Evolutionary conservation across 53 echinoderm and acorn worm species (phyloP).

Genomic region (Crossaster papposus): DNA sequence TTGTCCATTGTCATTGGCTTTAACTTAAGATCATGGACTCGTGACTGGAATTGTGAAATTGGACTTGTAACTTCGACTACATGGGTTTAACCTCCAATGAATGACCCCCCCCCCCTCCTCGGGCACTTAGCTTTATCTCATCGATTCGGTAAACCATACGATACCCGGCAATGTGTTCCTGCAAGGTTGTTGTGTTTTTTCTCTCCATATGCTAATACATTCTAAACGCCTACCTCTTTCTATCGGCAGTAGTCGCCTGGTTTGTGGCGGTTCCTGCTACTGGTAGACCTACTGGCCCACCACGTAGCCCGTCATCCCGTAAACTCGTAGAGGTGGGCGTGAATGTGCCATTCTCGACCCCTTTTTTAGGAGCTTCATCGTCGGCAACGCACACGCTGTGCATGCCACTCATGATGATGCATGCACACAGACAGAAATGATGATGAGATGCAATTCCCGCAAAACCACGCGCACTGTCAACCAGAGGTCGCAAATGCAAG

Average conservation of each 20-base stretch:
- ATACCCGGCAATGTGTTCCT: not conserved
- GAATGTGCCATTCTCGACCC: not conserved
- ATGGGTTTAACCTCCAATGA: too few species aligned
- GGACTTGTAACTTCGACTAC: too few species aligned
- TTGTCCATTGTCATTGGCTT: too few species aligned
- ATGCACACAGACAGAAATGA: not conserved
- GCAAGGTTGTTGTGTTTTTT: not conserved
- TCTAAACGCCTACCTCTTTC: not conserved
- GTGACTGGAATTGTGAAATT: too few species aligned
- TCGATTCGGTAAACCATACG: not conserved
- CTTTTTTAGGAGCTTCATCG: not conserved
- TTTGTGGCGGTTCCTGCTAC: not conserved
- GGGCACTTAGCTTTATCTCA: too few species aligned
- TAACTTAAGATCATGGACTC: too few species aligned
- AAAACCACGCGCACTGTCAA: not conserved
- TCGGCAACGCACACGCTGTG: not conserved
- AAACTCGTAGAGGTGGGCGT: not conserved
- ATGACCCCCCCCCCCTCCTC: too few species aligned
- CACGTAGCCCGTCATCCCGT: not conserved
- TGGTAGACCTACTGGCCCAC: not conserved
- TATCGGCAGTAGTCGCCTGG: not conserved
- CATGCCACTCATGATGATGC: not conserved
- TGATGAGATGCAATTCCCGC: not conserved
- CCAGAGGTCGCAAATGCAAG: not conserved
- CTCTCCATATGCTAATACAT: too few species aligned